A percentile compares a stretch with the other conserved stretches of the same genome.
Conservation (phyloP, 2,113 vertebrate species). For the Brachyhypopomus gauderio region DNA sequence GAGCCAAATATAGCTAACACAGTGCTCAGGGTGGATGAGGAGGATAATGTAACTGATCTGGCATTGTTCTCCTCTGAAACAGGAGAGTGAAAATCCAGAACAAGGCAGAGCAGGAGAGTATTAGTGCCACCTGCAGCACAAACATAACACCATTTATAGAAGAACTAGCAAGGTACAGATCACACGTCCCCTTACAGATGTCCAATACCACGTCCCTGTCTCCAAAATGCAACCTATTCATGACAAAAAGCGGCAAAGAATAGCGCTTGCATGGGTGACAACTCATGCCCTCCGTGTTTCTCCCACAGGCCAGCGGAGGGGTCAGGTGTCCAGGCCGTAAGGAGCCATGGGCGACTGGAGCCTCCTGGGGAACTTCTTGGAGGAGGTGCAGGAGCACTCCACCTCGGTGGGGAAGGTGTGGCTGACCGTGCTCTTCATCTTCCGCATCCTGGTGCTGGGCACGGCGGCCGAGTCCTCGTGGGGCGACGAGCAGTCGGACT, state of each 20-base stretch:
- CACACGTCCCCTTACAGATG: background rate
- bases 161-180: background rate
- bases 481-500: slow-evolving; percentile 95
- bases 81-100: background rate
- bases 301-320: slow-evolving; percentile 53
- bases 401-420: slow-evolving; percentile 96
- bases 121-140: slow-evolving; percentile 30
- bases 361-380: slow-evolving; percentile 92
- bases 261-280: background rate
- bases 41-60: background rate
- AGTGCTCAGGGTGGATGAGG: slow-evolving; percentile 21
- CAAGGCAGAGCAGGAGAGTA: background rate
- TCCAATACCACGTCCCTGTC: background rate
- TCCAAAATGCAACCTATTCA: background rate
- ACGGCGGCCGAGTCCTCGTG: slow-evolving; percentile 94
- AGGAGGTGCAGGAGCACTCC: slow-evolving; percentile 96
- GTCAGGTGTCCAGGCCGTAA: slow-evolving; percentile 48
- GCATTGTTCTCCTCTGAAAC: background rate
- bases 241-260: background rate
- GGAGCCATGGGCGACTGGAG: slow-evolving; percentile 94
- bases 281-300: slow-evolving; percentile 20
- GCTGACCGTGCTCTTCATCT: slow-evolving; percentile 95
- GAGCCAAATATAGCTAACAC: background rate
- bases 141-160: background rate
- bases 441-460: slow-evolving; percentile 96